Conservation (phyloP, 1,140 invertebrate species). For the Pseudomyrmex concolor region DNA sequence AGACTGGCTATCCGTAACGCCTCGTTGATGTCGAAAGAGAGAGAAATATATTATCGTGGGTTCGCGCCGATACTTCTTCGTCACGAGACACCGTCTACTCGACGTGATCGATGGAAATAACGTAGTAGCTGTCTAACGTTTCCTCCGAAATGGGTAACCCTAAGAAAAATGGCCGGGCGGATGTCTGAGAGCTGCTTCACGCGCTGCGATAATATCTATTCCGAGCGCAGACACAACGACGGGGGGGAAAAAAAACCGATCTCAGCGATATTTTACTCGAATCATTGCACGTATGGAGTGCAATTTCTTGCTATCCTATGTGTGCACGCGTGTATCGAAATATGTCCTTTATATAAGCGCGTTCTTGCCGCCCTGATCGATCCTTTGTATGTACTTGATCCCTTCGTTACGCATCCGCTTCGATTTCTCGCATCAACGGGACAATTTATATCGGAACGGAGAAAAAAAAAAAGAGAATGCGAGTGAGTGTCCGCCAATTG, state of each 20-base stretch:
- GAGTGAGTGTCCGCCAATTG: constrained; percentile 39
- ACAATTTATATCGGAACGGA: constrained; percentile 34
- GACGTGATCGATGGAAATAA: constrained; percentile 73
- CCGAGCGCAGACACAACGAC: constrained; percentile 20
- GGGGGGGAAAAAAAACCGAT: not conserved
- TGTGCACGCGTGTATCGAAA: constrained; percentile 3
- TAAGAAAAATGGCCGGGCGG: constrained; percentile 48
- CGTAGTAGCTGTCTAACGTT: constrained; percentile 63
- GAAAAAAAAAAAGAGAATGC: constrained; percentile 15
- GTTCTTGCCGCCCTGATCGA: constrained; percentile 29
- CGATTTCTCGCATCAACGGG: constrained; percentile 20
- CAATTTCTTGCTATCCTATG: not conserved
- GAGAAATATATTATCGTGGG: constrained; percentile 38
- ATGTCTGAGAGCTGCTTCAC: constrained; percentile 25
- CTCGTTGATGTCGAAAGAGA: constrained; percentile 26
- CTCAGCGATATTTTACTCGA: constrained; percentile 41
- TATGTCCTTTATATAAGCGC: constrained; percentile 10
- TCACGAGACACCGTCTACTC: constrained; percentile 57
- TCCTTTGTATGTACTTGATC: constrained; percentile 22
- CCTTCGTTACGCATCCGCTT: constrained; percentile 13
- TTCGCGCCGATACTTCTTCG: constrained; percentile 61
- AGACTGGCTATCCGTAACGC: not conserved
- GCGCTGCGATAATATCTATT: constrained; percentile 53
- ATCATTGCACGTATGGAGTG: constrained; percentile 20
- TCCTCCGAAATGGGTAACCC: constrained; percentile 47